Base-by-base conservation (phyloP, 1,140 invertebrate genomes). In the Scaptomyza pallida region DNA sequence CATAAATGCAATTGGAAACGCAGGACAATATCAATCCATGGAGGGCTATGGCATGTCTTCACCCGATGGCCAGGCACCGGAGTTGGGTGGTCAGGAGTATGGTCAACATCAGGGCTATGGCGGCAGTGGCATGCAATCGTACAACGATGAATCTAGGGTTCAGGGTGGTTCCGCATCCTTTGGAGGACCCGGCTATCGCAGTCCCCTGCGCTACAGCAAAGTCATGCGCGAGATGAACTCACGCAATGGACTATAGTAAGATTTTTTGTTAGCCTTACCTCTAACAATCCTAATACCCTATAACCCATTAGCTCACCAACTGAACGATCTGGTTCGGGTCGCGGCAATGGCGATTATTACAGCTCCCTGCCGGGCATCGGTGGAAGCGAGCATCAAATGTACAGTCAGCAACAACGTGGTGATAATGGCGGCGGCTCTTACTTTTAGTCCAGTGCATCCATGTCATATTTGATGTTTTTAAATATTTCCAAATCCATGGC, bases 201-300 rank as follows among this genome's bases (percentile, higher is more conserved):
- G 81, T 37, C 61, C 81, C 1, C 23, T 86, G 33, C 74, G 81
- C 2, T 88, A 86, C 59, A 51, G 15, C 13, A 88, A 82, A 12
- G 50, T 69, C 1, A 21, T 86, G 4, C 54, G 59, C 2, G 81
- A 88, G 17, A 86, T 86, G 82, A 86, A 88, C 48, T 86, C 81
- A 0, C 81, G 81, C 41, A 86, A 86, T 19, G 81, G 81, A 1
- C 74, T 86, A 12, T 88, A 86, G 81, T 86, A 16, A 54, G 82
- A 51, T 0, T 12, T 13, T 2, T 1, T 2, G 0, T n/a, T 5
- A 37, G 0, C n/a, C n/a, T 3, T 37, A 12, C 12, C 12, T n/a
- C 8, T n/a, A n/a, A n/a, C 2, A 37, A 10, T 9, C 0, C 6
- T 8, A 26, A 26, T 6, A 2, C 3, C 3, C 23, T 6, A 26